These are phyloP conservation scores for Drosophila chauvacae DNA, from an alignment of 1,140 invertebrate genomes.

Conservation along the genomic window DNA sequence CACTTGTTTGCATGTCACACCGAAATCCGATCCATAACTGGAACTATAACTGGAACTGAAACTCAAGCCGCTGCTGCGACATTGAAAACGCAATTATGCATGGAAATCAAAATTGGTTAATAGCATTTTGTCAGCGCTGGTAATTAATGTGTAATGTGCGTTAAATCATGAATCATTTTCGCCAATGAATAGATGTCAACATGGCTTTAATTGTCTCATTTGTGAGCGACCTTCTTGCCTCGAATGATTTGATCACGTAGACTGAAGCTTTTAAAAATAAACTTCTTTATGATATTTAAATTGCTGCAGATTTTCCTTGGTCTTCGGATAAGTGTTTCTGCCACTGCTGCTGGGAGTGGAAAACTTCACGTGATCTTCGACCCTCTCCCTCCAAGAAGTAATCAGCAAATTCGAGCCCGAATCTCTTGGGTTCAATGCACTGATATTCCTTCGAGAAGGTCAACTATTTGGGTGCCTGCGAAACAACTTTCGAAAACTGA, in stretches of 20 bases:
- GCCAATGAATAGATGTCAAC: constrained; percentile 52
- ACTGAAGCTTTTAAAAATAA: not conserved
- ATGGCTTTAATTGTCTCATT: constrained; percentile 32
- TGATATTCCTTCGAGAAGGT: constrained; percentile 43
- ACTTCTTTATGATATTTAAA: constrained; percentile 25
- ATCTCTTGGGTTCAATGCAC: constrained; percentile 57
- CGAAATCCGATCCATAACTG: constrained; percentile 18
- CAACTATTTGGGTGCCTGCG: constrained; percentile 55
- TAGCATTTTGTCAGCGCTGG: constrained; percentile 61
- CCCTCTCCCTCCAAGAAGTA: not conserved
- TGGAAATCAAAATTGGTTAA: constrained; percentile 56
- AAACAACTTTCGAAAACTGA: constrained; percentile 72
- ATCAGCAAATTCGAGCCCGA: not conserved
- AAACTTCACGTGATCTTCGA: not conserved
- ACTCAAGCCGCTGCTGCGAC: constrained; percentile 34
- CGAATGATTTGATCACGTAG: constrained; percentile 12
- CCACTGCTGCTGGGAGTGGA: not conserved
- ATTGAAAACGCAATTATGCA: constrained; percentile 73
- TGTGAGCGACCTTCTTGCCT: constrained; percentile 44
- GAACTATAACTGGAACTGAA: constrained; percentile 20
- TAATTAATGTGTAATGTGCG: constrained; percentile 64
- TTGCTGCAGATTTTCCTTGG: constrained; percentile 25
- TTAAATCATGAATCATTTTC: constrained; percentile 59
- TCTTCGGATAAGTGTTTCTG: constrained; percentile 15
- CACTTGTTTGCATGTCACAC: constrained; percentile 69